phyloP scores from a whole-genome alignment of 2,888 invertebrate species.

The Platycnemis pennipes region DNA sequence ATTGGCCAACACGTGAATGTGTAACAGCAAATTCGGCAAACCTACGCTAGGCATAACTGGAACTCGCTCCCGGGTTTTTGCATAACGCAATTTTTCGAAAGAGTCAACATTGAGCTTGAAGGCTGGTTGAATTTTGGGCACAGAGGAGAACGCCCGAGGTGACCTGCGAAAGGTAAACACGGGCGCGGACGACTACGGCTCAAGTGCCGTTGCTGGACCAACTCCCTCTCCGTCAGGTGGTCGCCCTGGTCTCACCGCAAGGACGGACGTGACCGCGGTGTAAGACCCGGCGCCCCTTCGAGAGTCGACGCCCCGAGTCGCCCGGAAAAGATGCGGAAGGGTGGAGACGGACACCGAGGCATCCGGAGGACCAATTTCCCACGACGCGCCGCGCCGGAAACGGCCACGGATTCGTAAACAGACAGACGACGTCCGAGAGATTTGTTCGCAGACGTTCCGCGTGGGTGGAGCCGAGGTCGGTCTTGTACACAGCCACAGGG shows the following conservation, averaged over 20 bases:
- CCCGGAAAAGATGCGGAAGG: background rate
- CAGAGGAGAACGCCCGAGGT: background rate
- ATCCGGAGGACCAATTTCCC: background rate
- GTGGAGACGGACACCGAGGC: background rate
- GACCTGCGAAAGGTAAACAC: background rate
- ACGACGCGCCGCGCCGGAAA: background rate
- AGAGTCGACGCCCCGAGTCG: background rate
- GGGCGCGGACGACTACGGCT: background rate
- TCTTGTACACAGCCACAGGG: background rate
- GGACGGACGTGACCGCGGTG: background rate
- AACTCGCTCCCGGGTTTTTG: background rate
- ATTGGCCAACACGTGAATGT: background rate
- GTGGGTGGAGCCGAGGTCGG: background rate
- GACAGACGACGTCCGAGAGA: background rate
- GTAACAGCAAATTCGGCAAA: background rate
- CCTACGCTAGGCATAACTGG: background rate
- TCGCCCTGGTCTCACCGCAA: background rate
- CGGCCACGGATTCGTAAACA: conserved; percentile 35
- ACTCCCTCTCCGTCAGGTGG: background rate
- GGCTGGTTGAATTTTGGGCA: background rate
- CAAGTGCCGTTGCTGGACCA: background rate
- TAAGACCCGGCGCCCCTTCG: background rate
- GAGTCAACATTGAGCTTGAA: background rate
- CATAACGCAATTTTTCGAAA: background rate
- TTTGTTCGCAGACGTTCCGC: background rate